A percentile compares a stretch with the other conserved stretches of the same genome.
Conservation (phyloP, 2,113 vertebrate species). For the Plecotus auritus region DNA sequence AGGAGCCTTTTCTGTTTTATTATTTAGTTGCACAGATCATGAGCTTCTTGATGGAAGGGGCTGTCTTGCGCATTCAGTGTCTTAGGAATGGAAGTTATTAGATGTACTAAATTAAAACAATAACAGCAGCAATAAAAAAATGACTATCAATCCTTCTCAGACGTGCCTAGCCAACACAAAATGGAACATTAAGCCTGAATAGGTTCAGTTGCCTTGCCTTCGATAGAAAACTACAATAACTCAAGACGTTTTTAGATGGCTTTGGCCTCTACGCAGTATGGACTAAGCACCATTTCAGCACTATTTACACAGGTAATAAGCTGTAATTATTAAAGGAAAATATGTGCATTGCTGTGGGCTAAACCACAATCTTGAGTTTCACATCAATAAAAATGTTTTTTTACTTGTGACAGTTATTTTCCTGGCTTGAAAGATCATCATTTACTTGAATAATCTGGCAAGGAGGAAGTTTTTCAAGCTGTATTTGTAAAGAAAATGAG, state of each 20-base stretch:
- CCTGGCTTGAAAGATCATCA: constrained; percentile 53
- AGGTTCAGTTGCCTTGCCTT: not conserved
- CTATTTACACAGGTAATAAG: constrained; percentile 42
- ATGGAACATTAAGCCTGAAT: not conserved
- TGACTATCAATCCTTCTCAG: not conserved
- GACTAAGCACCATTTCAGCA: constrained; percentile 5
- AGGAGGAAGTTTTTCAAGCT: constrained; percentile 34
- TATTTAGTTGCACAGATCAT: constrained; percentile 17
- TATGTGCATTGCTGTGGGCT: constrained; percentile 2
- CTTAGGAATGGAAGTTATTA: constrained; percentile 26
- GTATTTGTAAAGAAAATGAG: constrained; percentile 43
- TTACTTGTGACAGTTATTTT: constrained; percentile 44
- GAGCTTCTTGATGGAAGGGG: constrained; percentile 10
- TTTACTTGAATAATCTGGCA: constrained; percentile 26
- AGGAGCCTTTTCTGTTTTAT: not conserved
- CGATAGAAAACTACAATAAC: not conserved
- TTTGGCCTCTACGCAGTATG: constrained; percentile 30
- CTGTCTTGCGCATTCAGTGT: not conserved
- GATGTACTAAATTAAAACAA: constrained; percentile 42
- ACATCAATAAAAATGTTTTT: constrained; percentile 50
- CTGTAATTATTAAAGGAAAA: constrained; percentile 44
- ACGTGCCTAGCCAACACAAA: not conserved
- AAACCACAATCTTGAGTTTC: constrained; percentile 21
- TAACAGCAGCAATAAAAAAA: constrained; percentile 12
- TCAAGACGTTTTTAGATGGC: not conserved